These are phyloP conservation scores for Anhinga anhinga DNA, from an alignment of 2,113 vertebrate genomes.

Conservation along the genomic window DNA sequence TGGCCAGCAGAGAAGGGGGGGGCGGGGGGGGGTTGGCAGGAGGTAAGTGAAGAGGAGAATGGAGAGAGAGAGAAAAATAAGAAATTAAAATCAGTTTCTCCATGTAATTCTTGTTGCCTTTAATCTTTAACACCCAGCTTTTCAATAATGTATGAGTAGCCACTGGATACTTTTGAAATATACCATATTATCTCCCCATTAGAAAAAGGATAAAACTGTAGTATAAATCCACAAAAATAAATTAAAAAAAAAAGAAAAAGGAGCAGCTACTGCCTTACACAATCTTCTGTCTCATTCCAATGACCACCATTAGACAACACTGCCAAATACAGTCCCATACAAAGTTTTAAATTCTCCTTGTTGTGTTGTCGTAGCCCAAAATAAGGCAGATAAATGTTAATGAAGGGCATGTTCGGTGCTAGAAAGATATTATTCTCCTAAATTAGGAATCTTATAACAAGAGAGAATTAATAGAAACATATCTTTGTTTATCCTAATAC, in stretches of 20 bases:
- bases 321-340: background rate
- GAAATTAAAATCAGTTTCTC: background rate
- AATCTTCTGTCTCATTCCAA: background rate
- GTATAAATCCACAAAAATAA: background rate
- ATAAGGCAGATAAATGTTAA: background rate
- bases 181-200: background rate
- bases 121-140: background rate
- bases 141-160: constrained; percentile 10
- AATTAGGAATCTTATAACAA: background rate
- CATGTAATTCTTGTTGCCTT: background rate
- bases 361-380: background rate
- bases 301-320: background rate
- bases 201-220: background rate
- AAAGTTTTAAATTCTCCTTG: background rate
- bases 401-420: background rate
- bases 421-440: background rate
- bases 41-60: background rate
- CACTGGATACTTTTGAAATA: background rate
- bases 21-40: too few species aligned
- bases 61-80: background rate
- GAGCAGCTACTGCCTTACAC: background rate
- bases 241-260: background rate
- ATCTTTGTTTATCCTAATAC: background rate
- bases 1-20: background rate
- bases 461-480: background rate